Percentiles rank a stretch among this genome's conserved stretches.
These are phyloP conservation scores for Heteromyza rotundicornis DNA, from an alignment of 2,888 invertebrate species.

Conservation along the genomic window DNA sequence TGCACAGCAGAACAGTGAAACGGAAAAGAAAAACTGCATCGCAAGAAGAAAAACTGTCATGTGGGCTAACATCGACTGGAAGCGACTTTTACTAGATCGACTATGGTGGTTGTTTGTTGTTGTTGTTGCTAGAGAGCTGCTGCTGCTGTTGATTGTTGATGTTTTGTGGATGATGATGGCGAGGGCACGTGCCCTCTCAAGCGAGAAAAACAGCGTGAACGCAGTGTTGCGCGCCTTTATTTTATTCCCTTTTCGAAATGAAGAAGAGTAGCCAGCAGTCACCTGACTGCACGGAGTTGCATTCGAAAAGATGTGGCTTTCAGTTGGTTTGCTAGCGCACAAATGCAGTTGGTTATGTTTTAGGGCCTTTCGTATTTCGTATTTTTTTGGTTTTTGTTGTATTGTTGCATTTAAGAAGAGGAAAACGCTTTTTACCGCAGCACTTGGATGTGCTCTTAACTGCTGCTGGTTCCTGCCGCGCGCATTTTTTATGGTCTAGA, in stretches of 20 bases:
- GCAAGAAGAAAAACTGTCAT: not conserved
- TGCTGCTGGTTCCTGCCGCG: too few relatives aligned
- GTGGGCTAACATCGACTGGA: not conserved
- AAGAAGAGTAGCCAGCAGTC: slow-evolving; percentile 13
- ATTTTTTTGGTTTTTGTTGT: too few relatives aligned
- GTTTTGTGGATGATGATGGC: too few relatives aligned
- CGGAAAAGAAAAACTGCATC: not conserved
- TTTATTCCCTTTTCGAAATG: slow-evolving; percentile 9
- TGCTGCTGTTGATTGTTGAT: too few relatives aligned
- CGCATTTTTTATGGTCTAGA: too few relatives aligned
- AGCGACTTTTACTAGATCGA: too few relatives aligned
- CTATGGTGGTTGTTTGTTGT: too few relatives aligned
- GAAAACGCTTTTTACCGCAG: too few relatives aligned
- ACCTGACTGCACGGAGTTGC: slow-evolving; percentile 6
- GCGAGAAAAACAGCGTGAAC: slow-evolving; percentile 20
- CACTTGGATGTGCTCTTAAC: too few relatives aligned
- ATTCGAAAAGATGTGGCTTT: slow-evolving; percentile 1
- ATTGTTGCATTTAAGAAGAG: too few relatives aligned
- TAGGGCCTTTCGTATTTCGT: too few relatives aligned
- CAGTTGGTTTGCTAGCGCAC: not conserved
- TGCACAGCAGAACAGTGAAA: not conserved
- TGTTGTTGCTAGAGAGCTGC: too few relatives aligned
- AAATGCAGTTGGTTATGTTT: not conserved
- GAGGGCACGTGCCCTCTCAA: slow-evolving; percentile 29
- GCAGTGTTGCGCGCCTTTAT: slow-evolving; percentile 14